phyloP scores from a whole-genome alignment of 2,888 invertebrate species.

The Graphium colonna region DNA sequence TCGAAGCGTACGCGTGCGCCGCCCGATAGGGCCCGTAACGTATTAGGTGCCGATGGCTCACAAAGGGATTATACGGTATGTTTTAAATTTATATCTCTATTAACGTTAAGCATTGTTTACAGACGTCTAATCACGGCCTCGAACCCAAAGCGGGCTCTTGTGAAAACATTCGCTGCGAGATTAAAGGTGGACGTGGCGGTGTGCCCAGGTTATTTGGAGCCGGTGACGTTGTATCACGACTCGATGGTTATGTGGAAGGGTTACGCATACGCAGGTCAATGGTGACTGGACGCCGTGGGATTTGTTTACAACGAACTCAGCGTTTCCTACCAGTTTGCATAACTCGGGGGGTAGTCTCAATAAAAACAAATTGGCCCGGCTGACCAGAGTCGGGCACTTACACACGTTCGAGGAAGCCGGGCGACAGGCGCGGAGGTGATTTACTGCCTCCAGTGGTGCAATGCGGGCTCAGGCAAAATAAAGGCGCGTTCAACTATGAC shows the following conservation, averaged over 20 bases:
- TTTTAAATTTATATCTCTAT: conserved; percentile 77
- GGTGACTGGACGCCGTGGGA: conserved; percentile 53
- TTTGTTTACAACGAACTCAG: conserved; percentile 75
- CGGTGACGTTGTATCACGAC: conserved; percentile 20
- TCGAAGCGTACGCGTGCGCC: conserved; percentile 43
- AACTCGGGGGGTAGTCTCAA: conserved; percentile 76
- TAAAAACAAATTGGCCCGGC: conserved; percentile 76
- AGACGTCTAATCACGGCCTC: conserved; percentile 61
- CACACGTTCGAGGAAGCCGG: conserved; percentile 73
- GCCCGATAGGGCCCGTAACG: conserved; percentile 57
- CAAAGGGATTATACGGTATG: conserved; percentile 72
- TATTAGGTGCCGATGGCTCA: conserved; percentile 56
- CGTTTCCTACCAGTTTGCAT: conserved; percentile 76
- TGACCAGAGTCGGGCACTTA: conserved; percentile 68
- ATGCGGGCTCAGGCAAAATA: conserved; percentile 26
- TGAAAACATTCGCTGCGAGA: conserved; percentile 71
- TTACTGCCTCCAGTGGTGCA: conserved; percentile 52
- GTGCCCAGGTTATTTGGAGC: conserved; percentile 45
- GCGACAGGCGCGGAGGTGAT: conserved; percentile 69
- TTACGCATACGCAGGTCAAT: conserved; percentile 41
- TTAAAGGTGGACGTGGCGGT: conserved; percentile 68
- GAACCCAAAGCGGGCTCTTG: conserved; percentile 64
- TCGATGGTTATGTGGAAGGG: conserved; percentile 24
- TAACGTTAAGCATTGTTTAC: conserved; percentile 75
- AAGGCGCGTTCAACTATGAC: conserved; percentile 25